phyloP scores from a whole-genome alignment of 2,888 invertebrate genomes.

The Oscheius sp. region DNA sequence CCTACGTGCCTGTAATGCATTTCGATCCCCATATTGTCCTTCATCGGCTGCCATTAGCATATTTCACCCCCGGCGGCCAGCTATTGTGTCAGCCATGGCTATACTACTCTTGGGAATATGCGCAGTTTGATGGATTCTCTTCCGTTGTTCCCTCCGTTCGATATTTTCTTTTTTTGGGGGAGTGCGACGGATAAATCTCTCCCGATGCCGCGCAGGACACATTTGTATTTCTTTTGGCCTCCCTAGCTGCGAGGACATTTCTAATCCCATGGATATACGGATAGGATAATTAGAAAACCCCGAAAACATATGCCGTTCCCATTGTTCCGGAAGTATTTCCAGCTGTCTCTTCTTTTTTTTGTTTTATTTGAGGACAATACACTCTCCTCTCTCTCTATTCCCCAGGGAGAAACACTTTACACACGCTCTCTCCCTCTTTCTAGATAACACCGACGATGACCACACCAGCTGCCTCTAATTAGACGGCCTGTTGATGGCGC shows the following conservation, averaged over 20 bases:
- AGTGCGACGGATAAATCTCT: too few relatives aligned
- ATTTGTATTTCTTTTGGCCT: too few relatives aligned
- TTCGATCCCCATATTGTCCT: too few relatives aligned
- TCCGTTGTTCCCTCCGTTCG: not conserved
- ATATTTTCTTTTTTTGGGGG: not conserved
- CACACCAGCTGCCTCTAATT: conserved; percentile 24
- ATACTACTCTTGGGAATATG: not conserved
- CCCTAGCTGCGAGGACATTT: too few relatives aligned
- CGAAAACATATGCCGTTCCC: not conserved
- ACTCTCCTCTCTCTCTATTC: not conserved
- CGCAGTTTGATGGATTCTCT: conserved; percentile 15
- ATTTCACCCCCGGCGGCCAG: too few relatives aligned
- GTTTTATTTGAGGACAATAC: not conserved
- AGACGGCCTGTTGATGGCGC: conserved; percentile 12
- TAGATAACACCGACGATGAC: conserved; percentile 21
- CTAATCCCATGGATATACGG: too few relatives aligned
- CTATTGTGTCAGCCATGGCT: too few relatives aligned
- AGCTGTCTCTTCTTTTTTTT: not conserved
- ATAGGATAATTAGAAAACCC: too few relatives aligned
- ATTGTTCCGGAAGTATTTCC: not conserved
- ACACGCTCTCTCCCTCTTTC: not conserved
- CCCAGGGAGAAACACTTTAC: conserved; percentile 14
- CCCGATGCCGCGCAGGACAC: too few relatives aligned
- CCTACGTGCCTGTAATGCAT: not conserved
- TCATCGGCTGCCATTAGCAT: too few relatives aligned